phyloP scores from a whole-genome alignment of 1,140 invertebrate genomes.

The Magallana gigas region DNA sequence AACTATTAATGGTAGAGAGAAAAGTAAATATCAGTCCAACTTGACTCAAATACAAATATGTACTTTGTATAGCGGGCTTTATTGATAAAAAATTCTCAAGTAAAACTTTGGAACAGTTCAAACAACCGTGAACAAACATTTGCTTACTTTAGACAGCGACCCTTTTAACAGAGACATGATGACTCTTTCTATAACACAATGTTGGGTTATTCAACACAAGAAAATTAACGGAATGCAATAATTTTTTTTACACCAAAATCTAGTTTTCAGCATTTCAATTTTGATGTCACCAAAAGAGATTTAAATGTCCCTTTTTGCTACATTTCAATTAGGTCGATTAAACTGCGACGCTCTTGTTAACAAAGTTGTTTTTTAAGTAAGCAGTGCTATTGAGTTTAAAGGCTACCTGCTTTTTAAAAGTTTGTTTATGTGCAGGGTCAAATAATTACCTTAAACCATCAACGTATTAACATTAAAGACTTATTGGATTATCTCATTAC shows the following conservation, averaged over 20 bases:
- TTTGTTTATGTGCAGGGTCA: background rate
- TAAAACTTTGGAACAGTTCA: constrained; percentile 40
- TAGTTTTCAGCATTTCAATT: constrained; percentile 8
- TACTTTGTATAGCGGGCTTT: constrained; percentile 12
- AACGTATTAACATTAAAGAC: constrained; percentile 4
- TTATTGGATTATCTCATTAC: constrained; percentile 14
- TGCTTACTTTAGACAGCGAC: constrained; percentile 7
- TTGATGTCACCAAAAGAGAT: constrained; percentile 28
- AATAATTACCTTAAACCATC: background rate
- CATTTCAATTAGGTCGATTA: constrained; percentile 20
- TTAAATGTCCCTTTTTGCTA: constrained; percentile 32
- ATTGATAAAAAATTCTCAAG: constrained; percentile 35
- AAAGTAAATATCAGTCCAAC: constrained; percentile 40
- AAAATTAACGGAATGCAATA: constrained; percentile 13
- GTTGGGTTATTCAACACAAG: background rate
- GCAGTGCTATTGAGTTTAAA: constrained; percentile 6
- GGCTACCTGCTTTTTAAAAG: background rate
- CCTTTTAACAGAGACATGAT: constrained; percentile 33
- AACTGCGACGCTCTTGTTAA: background rate
- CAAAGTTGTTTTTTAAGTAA: constrained; percentile 24
- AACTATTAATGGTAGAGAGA: constrained; percentile 45
- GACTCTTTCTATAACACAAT: constrained; percentile 37
- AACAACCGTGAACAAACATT: constrained; percentile 37
- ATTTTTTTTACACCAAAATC: background rate
- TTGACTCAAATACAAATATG: constrained; percentile 37